Base-by-base conservation (phyloP, 2,888 invertebrate genomes). In the Operophtera brumata region DNA sequence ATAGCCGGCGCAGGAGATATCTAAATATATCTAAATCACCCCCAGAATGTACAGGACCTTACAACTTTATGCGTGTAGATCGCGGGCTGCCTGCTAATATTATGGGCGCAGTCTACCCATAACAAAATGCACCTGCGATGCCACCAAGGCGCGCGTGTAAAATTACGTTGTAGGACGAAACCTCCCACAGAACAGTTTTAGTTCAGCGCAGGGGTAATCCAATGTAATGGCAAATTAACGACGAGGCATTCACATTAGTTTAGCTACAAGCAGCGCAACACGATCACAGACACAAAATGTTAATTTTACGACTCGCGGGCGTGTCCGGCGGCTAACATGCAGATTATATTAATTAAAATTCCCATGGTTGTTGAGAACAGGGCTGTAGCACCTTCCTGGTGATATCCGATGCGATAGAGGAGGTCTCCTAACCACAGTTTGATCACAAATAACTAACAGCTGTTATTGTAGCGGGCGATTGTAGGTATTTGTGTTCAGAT, bases 271-370 rank as follows among this genome's bases (percentile, higher is more conserved):
- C 43, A 26, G 43, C 37, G 56, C 47, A 52, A 57, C 56, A 52
- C 47, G 52, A 57, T 52, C 47, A 47, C 5, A 41, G 41, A 48
- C 47, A 48, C 54, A 41, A 52, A 57, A 73, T 71, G 68, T 61
- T 63, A 71, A 73, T 71, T 62, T 67, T 59, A 60, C 46, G 50
- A 65, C 56, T 36, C 50, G 59, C 66, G 50, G 66, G 65, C 60
- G 64, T 66, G 69, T 67, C 65, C 54, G 53, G 41, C 50, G 39
- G 57, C 60, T 47, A 59, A 69, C 65, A 70, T 72, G 75, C 71
- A 71, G 70, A 77, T 75, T 67, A 64, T 62, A 65, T 66, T 73
- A 68, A 77, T 78, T 77, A 74, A 70, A 70, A 78, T 73, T 71
- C 75, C 51, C 59, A 36, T 52, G 55, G 60, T 39, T 12, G 13